Percentiles rank a stretch among this genome's conserved stretches.
These are phyloP conservation scores for Steinernema carpocapsae DNA, from an alignment of 2,888 invertebrate genomes.

Conservation along the genomic window DNA sequence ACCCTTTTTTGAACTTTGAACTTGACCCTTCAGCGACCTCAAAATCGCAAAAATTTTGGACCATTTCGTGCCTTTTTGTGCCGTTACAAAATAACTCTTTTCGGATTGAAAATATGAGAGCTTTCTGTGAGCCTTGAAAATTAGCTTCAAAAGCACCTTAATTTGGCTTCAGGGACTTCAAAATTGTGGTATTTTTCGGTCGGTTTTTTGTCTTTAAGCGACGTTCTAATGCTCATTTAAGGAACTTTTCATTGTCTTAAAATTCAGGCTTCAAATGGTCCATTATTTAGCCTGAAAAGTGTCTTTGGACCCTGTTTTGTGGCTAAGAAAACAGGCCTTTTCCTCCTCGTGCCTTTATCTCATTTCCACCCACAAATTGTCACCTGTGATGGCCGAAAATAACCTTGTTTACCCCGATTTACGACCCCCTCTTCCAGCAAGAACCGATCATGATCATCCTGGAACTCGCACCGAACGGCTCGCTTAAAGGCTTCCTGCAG, in stretches of 20 bases:
- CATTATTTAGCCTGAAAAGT: no score
- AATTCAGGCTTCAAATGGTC: no score
- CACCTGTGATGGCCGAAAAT: not conserved
- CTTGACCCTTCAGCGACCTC: not conserved
- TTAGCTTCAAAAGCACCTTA: no score
- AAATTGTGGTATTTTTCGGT: not conserved
- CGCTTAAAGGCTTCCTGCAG: not conserved
- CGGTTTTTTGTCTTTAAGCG: not conserved
- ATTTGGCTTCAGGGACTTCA: not conserved
- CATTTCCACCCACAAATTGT: not conserved
- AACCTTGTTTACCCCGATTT: not conserved
- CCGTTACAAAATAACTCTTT: no score
- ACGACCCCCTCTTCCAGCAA: not conserved
- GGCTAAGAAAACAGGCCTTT: not conserved
- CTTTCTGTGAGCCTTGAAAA: no score
- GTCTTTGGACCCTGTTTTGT: not conserved
- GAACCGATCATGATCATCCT: slow-evolving; percentile 21
- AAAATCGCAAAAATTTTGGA: no score
- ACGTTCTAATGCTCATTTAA: not conserved
- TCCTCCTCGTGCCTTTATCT: not conserved
- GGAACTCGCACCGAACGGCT: not conserved
- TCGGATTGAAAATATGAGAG: no score
- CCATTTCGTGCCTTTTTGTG: no score
- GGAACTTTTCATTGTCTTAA: no score
- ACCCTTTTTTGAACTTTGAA: not conserved